Conservation (phyloP, 2,888 invertebrate species). For the Drosophila sordidula region DNA sequence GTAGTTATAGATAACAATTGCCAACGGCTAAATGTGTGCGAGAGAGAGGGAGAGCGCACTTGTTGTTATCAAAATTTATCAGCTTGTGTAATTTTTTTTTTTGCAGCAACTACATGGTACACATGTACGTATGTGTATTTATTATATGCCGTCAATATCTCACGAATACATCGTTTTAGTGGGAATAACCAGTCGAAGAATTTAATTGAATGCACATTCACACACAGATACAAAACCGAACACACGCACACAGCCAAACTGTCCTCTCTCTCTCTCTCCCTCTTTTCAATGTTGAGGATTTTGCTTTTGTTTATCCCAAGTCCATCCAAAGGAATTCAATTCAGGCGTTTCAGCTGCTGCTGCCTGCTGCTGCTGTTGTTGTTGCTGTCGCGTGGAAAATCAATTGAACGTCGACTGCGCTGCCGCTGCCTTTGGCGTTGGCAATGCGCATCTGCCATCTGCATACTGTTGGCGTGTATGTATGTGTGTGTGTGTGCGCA, state of each 20-base stretch:
- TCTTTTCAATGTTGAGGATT: conserved; percentile 15
- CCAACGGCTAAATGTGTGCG: background rate
- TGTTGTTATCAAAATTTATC: conserved; percentile 55
- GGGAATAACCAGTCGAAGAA: background rate
- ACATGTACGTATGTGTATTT: conserved; percentile 12
- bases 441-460: conserved; percentile 60
- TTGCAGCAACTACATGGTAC: conserved; percentile 4
- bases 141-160: conserved; percentile 25
- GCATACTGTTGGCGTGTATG: conserved; percentile 49
- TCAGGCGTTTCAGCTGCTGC: conserved; percentile 34
- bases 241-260: conserved; percentile 12
- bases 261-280: conserved; percentile 17
- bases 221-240: background rate
- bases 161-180: conserved; percentile 25
- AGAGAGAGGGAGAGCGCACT: conserved; percentile 32
- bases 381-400: conserved; percentile 65
- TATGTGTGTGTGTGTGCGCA: conserved; percentile 63
- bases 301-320: conserved; percentile 49
- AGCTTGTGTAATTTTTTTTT: conserved; percentile 25
- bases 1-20: conserved; percentile 43
- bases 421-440: conserved; percentile 46
- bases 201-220: conserved; percentile 9
- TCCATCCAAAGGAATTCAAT: conserved; percentile 45
- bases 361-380: conserved; percentile 44
- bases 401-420: conserved; percentile 72